Percentiles rank a stretch among this genome's conserved stretches.
Conservation (phyloP, 2,113 vertebrate species). For the Crotalus helleri region DNA sequence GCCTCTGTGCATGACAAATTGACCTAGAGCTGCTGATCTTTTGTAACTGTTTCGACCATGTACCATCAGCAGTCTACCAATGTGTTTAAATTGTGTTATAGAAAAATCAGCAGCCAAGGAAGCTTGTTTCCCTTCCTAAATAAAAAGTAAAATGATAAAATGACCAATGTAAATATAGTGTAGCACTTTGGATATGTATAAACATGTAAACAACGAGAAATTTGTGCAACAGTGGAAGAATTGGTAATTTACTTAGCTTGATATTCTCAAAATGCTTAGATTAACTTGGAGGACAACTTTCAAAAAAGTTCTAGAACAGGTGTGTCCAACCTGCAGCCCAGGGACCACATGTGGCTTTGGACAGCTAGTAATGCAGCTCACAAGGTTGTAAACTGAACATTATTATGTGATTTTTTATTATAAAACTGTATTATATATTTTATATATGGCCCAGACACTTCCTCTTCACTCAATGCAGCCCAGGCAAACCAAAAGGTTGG, state of each 20-base stretch:
- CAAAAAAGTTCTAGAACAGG: not conserved
- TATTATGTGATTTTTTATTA: not conserved
- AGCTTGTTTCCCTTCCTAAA: slow-evolving; percentile 93
- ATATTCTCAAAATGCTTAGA: not conserved
- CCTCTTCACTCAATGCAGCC: not conserved
- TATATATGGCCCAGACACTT: not conserved
- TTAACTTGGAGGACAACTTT: not conserved
- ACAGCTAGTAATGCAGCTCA: not conserved
- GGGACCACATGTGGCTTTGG: not conserved
- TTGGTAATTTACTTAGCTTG: not conserved
- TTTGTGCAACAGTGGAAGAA: not conserved
- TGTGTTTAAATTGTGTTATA: slow-evolving; percentile 92
- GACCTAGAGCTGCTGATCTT: slow-evolving; percentile 91
- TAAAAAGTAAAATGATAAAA: slow-evolving; percentile 35
- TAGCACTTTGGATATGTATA: not conserved
- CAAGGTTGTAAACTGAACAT: not conserved
- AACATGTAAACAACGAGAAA: not conserved
- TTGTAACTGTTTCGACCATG: slow-evolving; percentile 98
- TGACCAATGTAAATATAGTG: not conserved
- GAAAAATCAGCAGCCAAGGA: slow-evolving; percentile 97
- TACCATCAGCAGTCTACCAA: slow-evolving; percentile 92
- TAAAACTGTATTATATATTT: not conserved
- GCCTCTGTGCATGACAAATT: slow-evolving; percentile 97
- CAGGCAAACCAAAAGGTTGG: not conserved
- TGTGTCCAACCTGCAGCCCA: not conserved